These are phyloP conservation scores for Ictidomys tridecemlineatus DNA, from an alignment of 2,113 vertebrate species.

Conservation along the genomic window DNA sequence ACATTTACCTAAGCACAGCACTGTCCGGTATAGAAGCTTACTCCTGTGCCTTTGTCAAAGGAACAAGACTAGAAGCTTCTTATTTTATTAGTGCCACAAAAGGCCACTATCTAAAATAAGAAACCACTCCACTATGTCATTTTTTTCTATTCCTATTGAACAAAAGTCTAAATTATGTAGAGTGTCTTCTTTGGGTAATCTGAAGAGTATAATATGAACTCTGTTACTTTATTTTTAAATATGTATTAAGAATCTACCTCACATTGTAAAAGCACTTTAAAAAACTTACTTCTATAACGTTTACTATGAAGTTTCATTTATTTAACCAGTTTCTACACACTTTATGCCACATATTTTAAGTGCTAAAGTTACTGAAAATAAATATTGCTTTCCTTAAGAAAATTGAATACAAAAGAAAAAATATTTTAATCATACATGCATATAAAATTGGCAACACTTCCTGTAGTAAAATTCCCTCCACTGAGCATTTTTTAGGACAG, in stretches of 20 bases:
- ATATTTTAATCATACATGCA: not conserved
- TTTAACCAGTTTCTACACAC: not conserved
- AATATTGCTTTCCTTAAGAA: not conserved
- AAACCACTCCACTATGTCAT: not conserved
- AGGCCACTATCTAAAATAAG: constrained; percentile 48
- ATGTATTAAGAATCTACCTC: constrained; percentile 55
- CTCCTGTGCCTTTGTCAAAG: not conserved
- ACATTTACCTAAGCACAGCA: constrained; percentile 66
- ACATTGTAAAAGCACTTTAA: constrained; percentile 11
- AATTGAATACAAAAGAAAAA: not conserved
- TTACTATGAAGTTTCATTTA: not conserved
- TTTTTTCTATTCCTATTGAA: not conserved
- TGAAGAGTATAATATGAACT: not conserved
- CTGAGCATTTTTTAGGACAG: not conserved
- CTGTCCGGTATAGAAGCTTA: constrained; percentile 19
- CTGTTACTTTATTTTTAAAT: not conserved
- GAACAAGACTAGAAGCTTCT: constrained; percentile 48
- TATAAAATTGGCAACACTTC: not conserved
- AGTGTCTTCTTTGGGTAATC: not conserved
- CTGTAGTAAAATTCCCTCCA: not conserved
- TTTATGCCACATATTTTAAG: not conserved
- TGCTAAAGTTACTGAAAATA: not conserved
- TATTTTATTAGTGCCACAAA: constrained; percentile 73
- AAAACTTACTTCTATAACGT: not conserved
- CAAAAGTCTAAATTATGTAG: not conserved